Conservation (phyloP, 2,113 vertebrate species). For the Panthera uncia region DNA sequence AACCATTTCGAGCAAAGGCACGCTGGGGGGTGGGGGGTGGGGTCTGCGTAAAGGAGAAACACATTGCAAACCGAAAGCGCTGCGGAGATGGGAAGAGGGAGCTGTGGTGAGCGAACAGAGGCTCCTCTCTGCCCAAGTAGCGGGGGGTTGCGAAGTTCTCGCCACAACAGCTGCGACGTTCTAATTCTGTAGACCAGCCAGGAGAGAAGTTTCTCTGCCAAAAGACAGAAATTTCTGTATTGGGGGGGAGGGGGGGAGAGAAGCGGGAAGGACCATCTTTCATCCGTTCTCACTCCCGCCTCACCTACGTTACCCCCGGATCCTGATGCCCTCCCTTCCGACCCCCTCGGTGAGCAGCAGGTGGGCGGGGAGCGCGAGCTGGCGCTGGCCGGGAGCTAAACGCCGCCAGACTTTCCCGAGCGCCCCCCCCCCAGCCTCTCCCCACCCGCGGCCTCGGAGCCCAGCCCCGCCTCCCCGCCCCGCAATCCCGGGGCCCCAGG, state of each 20-base stretch:
- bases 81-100: too few species aligned
- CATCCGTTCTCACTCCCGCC: neutral
- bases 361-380: too few species aligned
- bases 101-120: neutral
- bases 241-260: neutral
- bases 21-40: neutral
- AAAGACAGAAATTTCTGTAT: neutral
- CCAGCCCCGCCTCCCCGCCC: neutral
- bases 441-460: accelerated
- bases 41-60: neutral
- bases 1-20: constrained; percentile 22
- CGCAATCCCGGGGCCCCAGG: accelerated
- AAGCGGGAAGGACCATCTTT: neutral
- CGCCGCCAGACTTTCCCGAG: neutral
- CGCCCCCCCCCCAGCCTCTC: accelerated
- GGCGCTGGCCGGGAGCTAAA: neutral
- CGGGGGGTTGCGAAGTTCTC: neutral
- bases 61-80: neutral
- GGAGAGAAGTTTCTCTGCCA: neutral
- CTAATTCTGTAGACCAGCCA: neutral
- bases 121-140: neutral
- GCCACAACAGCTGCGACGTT: neutral
- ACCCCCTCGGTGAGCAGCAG: accelerated
- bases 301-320: neutral
- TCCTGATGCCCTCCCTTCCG: neutral